Conservation (phyloP, 2,888 invertebrate species). For the Alsophila aescularia region DNA sequence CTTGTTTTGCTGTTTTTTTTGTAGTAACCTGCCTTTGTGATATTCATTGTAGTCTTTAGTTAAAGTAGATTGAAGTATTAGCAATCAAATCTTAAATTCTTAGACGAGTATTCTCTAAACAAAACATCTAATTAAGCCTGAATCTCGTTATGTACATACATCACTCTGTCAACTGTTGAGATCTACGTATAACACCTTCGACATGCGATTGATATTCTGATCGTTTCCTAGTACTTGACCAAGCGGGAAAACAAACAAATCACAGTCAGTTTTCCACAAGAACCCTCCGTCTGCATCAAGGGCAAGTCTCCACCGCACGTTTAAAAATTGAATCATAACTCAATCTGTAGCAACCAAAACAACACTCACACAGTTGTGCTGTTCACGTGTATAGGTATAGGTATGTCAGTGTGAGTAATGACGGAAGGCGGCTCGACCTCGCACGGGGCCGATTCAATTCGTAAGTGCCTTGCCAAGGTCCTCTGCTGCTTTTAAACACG, state of each 20-base stretch:
- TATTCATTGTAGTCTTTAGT: not conserved
- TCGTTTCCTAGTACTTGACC: conserved; percentile 8
- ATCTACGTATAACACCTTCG: conserved; percentile 2
- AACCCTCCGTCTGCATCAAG: conserved; percentile 21
- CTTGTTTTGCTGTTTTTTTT: not conserved
- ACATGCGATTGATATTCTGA: conserved; percentile 12
- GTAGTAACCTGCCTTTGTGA: not conserved
- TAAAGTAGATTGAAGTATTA: too few relatives aligned
- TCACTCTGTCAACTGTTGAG: too few relatives aligned
- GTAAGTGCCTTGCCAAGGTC: conserved; percentile 70
- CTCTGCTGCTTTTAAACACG: conserved; percentile 47
- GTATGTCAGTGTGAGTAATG: conserved; percentile 41
- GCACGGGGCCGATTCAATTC: conserved; percentile 64
- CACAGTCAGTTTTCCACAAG: conserved; percentile 17
- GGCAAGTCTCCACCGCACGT: conserved; percentile 14
- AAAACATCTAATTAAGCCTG: too few relatives aligned
- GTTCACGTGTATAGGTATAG: not conserved
- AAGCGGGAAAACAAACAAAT: conserved; percentile 24
- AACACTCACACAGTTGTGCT: conserved; percentile 19
- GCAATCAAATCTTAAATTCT: too few relatives aligned
- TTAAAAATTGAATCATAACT: conserved; percentile 25
- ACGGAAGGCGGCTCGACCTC: conserved; percentile 62
- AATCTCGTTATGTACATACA: too few relatives aligned
- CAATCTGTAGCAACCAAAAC: conserved; percentile 28
- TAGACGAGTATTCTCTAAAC: too few relatives aligned